Base-by-base conservation (phyloP, 2,113 vertebrate genomes). In the Larimichthys polyactis region DNA sequence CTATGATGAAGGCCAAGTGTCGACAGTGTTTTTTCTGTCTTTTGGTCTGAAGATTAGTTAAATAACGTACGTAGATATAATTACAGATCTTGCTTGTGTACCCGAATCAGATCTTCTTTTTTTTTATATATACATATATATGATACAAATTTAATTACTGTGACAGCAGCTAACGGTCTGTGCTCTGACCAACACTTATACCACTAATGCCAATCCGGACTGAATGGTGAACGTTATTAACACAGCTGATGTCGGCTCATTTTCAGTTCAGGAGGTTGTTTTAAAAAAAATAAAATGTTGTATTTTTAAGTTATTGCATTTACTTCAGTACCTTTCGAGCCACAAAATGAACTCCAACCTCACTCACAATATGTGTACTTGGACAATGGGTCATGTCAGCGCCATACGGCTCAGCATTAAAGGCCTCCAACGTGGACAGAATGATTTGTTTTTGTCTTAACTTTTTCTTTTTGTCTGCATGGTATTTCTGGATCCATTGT, bases 131-230 rank as follows among this genome's bases (percentile, higher is more conserved):
- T n/a, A 22, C 5, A 32, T 32, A 32, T 14, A 32, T 81, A 65
- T 85, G 15, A 58, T 74, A 32, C 49, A 67, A 22, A 67, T 69
- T 11, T 60, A 76, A 80, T 57, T 73, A 71, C 83, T 89, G 78
- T 77, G 75, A 76, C 74, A 66, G 84, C 64, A 75, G 75, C 59
- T 57, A 71, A 66, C 15, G 44, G 55, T 72, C 68, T 76, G 11
- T 74, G 59, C 46, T 76, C 29, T 71, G 51, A 67, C 51, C 11
- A 65, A 63, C 54, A 71, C 65, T 73, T 73, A 60, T 36, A 86
- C 89, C 83, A 87, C 85, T 90, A 88, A 89, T 71, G 82, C 91
- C 89, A 88, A 68, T 73, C 66, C 36, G 44, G 79, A 69, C 76
- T 70, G 84, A 83, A 79, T 5, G 27, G 52, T 75, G 68, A 62